These are phyloP conservation scores for Leptatherina wallacei DNA, from an alignment of 2,797 vertebrate species.

Conservation along the genomic window DNA sequence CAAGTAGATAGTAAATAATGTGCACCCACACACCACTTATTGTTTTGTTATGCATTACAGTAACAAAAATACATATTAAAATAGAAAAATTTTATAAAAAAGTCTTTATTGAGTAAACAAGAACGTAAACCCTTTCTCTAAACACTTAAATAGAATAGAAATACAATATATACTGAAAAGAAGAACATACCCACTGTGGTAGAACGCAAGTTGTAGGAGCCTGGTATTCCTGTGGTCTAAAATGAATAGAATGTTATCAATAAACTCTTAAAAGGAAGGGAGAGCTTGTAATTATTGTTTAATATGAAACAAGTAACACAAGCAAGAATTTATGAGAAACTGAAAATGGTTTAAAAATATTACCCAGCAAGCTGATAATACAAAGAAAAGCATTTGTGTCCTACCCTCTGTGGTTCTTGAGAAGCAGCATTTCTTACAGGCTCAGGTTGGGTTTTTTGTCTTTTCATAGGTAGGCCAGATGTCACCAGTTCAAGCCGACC, in stretches of 20 bases:
- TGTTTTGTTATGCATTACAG: neutral
- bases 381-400: neutral
- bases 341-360: neutral
- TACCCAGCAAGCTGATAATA: neutral
- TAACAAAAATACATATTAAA: neutral
- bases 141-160: neutral
- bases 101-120: neutral
- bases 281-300: neutral
- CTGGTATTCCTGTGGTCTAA: conserved; percentile 44
- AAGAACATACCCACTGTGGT: conserved; percentile 50
- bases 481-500: neutral
- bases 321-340: neutral
- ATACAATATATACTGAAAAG: neutral
- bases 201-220: conserved; percentile 45
- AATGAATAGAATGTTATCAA: conserved; percentile 23
- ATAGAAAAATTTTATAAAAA: neutral
- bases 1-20: neutral
- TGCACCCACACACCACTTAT: neutral
- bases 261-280: neutral
- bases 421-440: conserved; percentile 29
- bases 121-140: neutral
- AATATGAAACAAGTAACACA: neutral
- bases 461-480: conserved; percentile 42
- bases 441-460: conserved; percentile 38
- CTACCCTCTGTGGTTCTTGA: conserved; percentile 40